Evolutionary conservation across 2,113 vertebrate genomes (phyloP), one percentile per base, ranked within the genome.

Genomic region (Oreochromis aureus): DNA sequence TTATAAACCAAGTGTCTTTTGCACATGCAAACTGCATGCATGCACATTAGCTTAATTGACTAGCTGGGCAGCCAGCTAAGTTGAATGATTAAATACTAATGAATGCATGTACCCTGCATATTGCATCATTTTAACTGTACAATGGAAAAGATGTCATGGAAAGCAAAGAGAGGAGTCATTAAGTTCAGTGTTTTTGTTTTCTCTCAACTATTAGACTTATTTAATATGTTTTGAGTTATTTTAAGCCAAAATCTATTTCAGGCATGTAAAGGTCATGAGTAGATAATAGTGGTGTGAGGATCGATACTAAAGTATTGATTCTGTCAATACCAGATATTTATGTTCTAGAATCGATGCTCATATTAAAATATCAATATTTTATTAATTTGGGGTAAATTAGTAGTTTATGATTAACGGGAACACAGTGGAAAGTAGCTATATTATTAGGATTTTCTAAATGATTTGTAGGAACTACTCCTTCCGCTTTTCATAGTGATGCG

Each of bases 1-100:
- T 10, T n/a, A 44, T 51, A 24, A 81, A 54, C 12, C 32, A 66
- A 12, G 81, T 24, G 41, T 48, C 7, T 61, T 84, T 83, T 78
- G 41, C 41, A 22, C 34, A 22, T 48, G 19, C 44, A 59, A 85
- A 13, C 19, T 79, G 30, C 69, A 81, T 36, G 71, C 69, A 41
- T 84, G 71, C 12, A 81, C 87, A 86, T 92, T 87, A 84, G 51
- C 81, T 18, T 89, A 86, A 92, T 90, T 87, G 30, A 36, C 34
- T 82, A 10, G 54, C 79, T 54, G 18, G 44, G 51, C 11, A 56
- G 48, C 53, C 51, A 51, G 51, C 19, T 71, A 48, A 41, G 54
- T 80, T 83, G 76, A 92, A 79, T 83, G 53, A 86, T 6, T 73
- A 16, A 78, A 59, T 85, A 71, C 76, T 39, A 89, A 83, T 59